Conservation (phyloP, 2,113 vertebrate species). For the Osmerus eperlanus region DNA sequence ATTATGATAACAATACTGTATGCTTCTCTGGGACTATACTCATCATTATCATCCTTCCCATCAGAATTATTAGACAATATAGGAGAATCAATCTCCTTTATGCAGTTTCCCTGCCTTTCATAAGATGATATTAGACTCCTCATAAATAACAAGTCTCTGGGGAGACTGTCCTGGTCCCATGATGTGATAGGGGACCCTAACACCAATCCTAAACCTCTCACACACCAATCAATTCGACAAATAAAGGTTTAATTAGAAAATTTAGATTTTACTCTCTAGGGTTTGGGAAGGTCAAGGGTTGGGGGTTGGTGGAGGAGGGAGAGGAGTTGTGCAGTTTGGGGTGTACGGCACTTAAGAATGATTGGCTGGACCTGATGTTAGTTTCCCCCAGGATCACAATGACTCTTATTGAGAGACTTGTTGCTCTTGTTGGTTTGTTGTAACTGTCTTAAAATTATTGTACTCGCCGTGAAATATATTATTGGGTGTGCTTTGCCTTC, state of each 20-base stretch:
- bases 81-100: constrained; percentile 30
- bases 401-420: too few relatives aligned
- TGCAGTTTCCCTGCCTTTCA: neutral
- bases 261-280: constrained; percentile 26
- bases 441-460: too few relatives aligned
- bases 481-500: too few relatives aligned
- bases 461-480: too few relatives aligned
- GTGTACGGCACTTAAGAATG: too few relatives aligned
- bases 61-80: constrained; percentile 2
- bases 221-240: constrained; percentile 68
- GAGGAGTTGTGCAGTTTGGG: constrained; percentile 35
- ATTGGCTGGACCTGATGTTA: too few relatives aligned
- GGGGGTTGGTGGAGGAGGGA: constrained; percentile 24
- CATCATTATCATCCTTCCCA: neutral
- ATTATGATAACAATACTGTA: too few relatives aligned
- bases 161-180: constrained; percentile 46
- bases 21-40: too few relatives aligned
- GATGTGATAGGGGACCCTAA: constrained; percentile 54
- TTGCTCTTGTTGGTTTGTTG: too few relatives aligned
- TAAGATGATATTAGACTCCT: constrained; percentile 7
- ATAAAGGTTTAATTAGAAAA: constrained; percentile 72
- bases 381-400: too few relatives aligned
- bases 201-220: constrained; percentile 47
- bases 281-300: constrained; percentile 37
- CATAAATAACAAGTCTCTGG: constrained; percentile 56